Base-by-base conservation (phyloP, 1,140 invertebrate genomes). In the Drosophila eugracilis region DNA sequence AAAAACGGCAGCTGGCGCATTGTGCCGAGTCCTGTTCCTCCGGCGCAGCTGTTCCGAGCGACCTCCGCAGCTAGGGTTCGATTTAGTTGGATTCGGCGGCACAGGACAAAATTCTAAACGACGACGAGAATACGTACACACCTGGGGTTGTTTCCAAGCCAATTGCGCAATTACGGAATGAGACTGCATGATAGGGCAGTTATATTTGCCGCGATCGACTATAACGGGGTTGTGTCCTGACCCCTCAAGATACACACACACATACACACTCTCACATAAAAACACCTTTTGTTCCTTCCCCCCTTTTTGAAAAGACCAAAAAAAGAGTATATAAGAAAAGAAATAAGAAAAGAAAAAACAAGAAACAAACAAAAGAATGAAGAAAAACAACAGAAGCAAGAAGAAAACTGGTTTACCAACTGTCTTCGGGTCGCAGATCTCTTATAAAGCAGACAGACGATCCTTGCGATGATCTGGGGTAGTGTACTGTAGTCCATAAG, bases 401-500 rank as follows among this genome's bases (percentile, higher is more conserved):
- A 45, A 50, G 45, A 75, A 88, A 86, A 86, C 81, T 75, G 81
- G 81, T 86, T 86, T 86, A 57, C 83, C 81, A 86, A 86, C 81
- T 86, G 81, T 57, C 70, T 59, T 44, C 34, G 30, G 55, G 47
- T 10, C 32, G 45, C 19, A 44, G 24, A 17, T 52, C 54, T 48
- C 24, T 32, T 47, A 4, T 24, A 34, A 52, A 47, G n/a, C n/a
- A n/a, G n/a, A n/a, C n/a, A n/a, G 60, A 60, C 48, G 48, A 52
- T 36, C 28, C 47, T 50, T 45, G 45, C 24, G 34, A 48, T 73
- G 14, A 34, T 41, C 41, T 15, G 19, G 42, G 57, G 34, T n/a
- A n/a, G n/a, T 15, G 48, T 28, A 42, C 28, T 41, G 32, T 74
- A 74, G 70, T 54, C 49, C 50, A 54, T 74, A 74, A 74, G 70